These are phyloP conservation scores for Bombylius major DNA, from an alignment of 2,888 invertebrate genomes.

Conservation along the genomic window DNA sequence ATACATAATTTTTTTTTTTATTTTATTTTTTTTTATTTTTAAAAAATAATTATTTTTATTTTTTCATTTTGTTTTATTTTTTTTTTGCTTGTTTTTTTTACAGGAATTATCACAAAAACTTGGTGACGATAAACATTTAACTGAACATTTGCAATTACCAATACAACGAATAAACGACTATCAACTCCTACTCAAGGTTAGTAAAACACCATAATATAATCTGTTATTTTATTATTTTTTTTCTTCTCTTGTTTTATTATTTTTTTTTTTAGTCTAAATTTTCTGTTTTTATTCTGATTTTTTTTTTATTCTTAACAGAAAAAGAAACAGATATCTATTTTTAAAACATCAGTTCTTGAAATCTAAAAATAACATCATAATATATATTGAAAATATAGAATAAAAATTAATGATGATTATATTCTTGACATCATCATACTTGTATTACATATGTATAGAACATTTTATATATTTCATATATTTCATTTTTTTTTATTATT, in stretches of 20 bases:
- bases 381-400: too few relatives aligned
- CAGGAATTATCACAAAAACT: slow-evolving; percentile 74
- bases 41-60: background rate
- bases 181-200: slow-evolving; percentile 84
- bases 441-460: too few relatives aligned
- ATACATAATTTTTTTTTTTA: too few relatives aligned
- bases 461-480: too few relatives aligned
- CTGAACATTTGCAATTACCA: slow-evolving; percentile 85
- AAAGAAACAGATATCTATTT: background rate
- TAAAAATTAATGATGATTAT: too few relatives aligned
- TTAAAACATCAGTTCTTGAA: background rate
- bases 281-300: background rate
- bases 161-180: slow-evolving; percentile 94
- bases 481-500: too few relatives aligned
- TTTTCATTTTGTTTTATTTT: background rate
- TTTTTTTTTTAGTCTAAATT: background rate
- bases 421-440: too few relatives aligned
- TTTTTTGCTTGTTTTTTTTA: slow-evolving; percentile 22
- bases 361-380: background rate
- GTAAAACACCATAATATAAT: slow-evolving; percentile 11
- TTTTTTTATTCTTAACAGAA: background rate
- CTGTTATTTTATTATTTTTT: background rate
- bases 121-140: slow-evolving; percentile 77
- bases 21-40: too few relatives aligned
- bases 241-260: background rate